These are phyloP conservation scores for Diorhabda carinulata DNA, from an alignment of 1,140 invertebrate species.

Conservation along the genomic window DNA sequence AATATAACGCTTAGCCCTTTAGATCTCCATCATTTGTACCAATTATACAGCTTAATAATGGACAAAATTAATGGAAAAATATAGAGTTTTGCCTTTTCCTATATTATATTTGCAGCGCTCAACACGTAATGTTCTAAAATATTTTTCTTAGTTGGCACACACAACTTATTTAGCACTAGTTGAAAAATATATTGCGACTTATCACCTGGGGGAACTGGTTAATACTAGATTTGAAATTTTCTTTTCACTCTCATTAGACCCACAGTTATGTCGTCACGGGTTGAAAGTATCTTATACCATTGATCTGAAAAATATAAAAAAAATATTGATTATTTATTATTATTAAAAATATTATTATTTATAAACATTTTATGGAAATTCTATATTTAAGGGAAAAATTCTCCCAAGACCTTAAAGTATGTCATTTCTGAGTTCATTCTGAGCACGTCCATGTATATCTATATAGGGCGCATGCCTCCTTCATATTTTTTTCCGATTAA, in stretches of 20 bases:
- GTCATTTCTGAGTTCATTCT: too few species aligned
- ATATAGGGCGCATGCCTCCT: too few species aligned
- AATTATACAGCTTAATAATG: too few species aligned
- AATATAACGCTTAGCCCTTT: too few species aligned
- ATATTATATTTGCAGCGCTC: background rate
- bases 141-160: constrained; percentile 33
- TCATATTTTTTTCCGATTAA: too few species aligned
- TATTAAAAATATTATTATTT: too few species aligned
- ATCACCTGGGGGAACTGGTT: constrained; percentile 33
- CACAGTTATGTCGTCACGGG: constrained; percentile 52
- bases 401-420: too few species aligned
- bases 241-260: background rate
- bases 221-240: constrained; percentile 29
- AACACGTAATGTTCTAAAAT: constrained; percentile 11
- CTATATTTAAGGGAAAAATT: too few species aligned
- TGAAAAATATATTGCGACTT: constrained; percentile 41
- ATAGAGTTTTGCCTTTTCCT: too few species aligned
- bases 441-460: too few species aligned
- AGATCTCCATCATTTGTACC: too few species aligned
- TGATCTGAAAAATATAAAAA: constrained; percentile 59
- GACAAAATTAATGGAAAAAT: too few species aligned
- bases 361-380: background rate
- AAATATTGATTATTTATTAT: constrained; percentile 14
- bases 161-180: constrained; percentile 34
- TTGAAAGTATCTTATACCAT: constrained; percentile 68